Evolutionary conservation across 2,888 invertebrate genomes (phyloP).

Genomic region (Dasysyrphus albostriatus): DNA sequence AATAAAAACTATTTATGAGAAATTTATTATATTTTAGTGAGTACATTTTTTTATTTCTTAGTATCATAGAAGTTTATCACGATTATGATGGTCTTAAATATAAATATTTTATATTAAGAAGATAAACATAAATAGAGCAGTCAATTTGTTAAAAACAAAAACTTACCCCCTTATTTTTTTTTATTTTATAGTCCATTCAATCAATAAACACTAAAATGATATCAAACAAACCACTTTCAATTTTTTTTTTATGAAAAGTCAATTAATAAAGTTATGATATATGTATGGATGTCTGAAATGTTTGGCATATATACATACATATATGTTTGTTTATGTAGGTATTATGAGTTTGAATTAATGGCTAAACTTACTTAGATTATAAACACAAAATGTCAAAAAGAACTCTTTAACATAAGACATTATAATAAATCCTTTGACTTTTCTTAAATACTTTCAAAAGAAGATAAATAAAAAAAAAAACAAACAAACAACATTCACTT

Average conservation of each 20-base stretch:
- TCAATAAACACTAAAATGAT: conserved; percentile 29
- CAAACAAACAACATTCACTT: neutral
- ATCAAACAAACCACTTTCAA: neutral
- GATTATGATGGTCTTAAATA: rapidly evolving
- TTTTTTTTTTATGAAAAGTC: neutral
- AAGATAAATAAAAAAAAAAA: conserved; percentile 4
- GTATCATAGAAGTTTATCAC: neutral
- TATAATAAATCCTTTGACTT: conserved; percentile 28
- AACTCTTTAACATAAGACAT: conserved; percentile 16
- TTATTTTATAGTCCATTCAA: conserved; percentile 22
- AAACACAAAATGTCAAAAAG: conserved; percentile 8
- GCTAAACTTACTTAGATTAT: conserved; percentile 12
- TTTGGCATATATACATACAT: neutral
- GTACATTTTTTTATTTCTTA: neutral
- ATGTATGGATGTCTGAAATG: neutral
- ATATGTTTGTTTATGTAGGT: too few relatives aligned
- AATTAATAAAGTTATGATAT: conserved; percentile 21
- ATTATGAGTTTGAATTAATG: conserved; percentile 23
- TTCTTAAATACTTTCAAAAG: conserved; percentile 12
- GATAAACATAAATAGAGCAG: neutral
- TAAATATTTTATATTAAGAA: neutral
- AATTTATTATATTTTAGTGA: neutral
- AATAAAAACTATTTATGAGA: neutral
- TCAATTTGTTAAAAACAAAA: neutral
- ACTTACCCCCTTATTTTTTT: neutral